Conservation (phyloP, 1,140 invertebrate genomes). For the Drosophila takahashii region DNA sequence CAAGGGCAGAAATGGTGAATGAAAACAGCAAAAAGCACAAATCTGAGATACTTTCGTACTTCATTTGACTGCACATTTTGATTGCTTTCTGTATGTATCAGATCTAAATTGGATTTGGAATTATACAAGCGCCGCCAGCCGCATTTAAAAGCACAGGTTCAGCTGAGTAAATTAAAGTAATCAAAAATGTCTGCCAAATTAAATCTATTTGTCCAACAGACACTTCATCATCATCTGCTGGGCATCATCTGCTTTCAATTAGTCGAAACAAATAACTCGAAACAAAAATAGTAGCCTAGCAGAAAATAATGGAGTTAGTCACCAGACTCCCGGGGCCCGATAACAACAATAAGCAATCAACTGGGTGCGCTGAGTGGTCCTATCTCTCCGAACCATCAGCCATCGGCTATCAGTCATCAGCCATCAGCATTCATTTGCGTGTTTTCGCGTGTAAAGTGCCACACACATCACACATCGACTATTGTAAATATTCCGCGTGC, state of each 20-base stretch:
- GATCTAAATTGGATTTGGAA: conserved; percentile 23
- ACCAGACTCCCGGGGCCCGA: conserved; percentile 9
- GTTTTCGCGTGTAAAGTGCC: conserved; percentile 63
- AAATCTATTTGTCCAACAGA: conserved; percentile 50
- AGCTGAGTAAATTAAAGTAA: conserved; percentile 26
- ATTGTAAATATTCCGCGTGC: conserved; percentile 18
- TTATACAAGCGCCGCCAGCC: conserved; percentile 2
- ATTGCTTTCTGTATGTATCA: conserved; percentile 17
- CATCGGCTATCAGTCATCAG: conserved; percentile 26
- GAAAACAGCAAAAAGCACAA: conserved; percentile 17
- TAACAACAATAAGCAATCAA: conserved; percentile 61
- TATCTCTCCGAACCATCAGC: conserved; percentile 29
- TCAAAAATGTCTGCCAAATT: conserved; percentile 37
- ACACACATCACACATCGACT: conserved; percentile 50
- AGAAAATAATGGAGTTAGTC: conserved; percentile 25
- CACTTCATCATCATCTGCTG: conserved; percentile 37
- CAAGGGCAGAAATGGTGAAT: conserved; percentile 1
- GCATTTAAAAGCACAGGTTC: neutral
- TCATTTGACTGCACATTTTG: conserved; percentile 36
- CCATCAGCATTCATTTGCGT: conserved; percentile 46
- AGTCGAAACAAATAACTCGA: conserved; percentile 54
- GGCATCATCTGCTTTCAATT: conserved; percentile 40
- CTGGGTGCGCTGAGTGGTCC: conserved; percentile 28
- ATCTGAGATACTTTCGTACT: conserved; percentile 17
- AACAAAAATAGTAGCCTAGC: conserved; percentile 1